These are phyloP conservation scores for Caenorhabditis imperialis DNA, from an alignment of 2,888 invertebrate species.

Conservation along the genomic window DNA sequence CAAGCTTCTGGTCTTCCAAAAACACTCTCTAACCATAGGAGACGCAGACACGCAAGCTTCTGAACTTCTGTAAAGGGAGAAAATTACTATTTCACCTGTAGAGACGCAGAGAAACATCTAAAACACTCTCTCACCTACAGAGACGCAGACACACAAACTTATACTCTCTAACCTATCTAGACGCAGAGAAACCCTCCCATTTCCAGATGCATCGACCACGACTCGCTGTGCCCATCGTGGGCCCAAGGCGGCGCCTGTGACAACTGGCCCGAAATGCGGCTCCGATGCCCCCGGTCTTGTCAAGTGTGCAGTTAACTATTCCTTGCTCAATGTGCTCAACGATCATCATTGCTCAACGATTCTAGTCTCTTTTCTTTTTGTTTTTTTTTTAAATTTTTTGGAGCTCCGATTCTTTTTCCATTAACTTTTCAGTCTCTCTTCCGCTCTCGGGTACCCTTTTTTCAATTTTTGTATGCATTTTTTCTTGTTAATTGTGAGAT, in stretches of 20 bases:
- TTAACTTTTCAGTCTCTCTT: conserved; percentile 3
- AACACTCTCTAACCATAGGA: too few relatives aligned
- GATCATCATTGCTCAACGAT: conserved; percentile 50
- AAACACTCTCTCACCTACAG: too few relatives aligned
- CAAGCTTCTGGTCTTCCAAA: too few relatives aligned
- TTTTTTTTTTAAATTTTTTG: conserved; percentile 3
- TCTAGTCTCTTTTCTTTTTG: conserved; percentile 33
- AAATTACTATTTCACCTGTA: too few relatives aligned
- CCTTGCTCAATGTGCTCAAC: background rate
- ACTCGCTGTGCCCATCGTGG: conserved; percentile 74
- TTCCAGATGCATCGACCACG: conserved; percentile 70
- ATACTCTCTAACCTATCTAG: too few relatives aligned
- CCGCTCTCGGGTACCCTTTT: conserved; percentile 15
- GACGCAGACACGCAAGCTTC: too few relatives aligned
- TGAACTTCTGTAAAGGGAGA: too few relatives aligned
- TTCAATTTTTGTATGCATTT: conserved; percentile 11
- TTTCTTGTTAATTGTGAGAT: background rate
- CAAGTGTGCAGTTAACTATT: conserved; percentile 61
- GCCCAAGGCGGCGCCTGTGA: conserved; percentile 74
- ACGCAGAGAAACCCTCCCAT: too few relatives aligned
- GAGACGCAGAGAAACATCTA: too few relatives aligned
- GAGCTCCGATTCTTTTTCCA: background rate
- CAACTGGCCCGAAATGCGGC: conserved; percentile 74
- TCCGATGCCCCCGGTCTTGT: conserved; percentile 72
- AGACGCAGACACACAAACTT: too few relatives aligned